A percentile compares a stretch with the other conserved stretches of the same genome.
phyloP scores from a whole-genome alignment of 2,113 vertebrate species.

The Leucoraja erinaceus region DNA sequence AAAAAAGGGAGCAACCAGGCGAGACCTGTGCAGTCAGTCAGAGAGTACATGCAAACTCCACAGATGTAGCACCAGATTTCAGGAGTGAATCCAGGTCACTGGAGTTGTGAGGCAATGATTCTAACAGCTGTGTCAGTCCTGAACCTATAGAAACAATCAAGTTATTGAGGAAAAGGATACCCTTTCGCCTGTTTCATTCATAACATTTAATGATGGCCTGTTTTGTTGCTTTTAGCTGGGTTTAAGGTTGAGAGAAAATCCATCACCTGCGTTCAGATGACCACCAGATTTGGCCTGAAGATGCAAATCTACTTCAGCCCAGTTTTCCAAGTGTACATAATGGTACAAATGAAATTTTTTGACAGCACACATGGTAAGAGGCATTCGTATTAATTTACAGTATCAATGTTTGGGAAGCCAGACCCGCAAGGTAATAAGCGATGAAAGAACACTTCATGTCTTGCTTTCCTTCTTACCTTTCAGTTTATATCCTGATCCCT shows the following conservation, averaged over 20 bases:
- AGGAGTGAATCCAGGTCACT: no score
- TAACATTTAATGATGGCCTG: not conserved
- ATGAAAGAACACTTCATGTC: not conserved
- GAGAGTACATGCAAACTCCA: no score
- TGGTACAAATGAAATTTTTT: slow-evolving; percentile 53
- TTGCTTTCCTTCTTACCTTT: not conserved
- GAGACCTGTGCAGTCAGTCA: no score
- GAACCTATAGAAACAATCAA: not conserved
- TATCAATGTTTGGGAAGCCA: not conserved
- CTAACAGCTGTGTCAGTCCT: not conserved
- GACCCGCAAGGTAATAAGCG: no score
- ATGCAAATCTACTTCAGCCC: slow-evolving; percentile 55
- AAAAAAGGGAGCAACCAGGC: no score
- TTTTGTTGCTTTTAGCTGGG: slow-evolving; percentile 51
- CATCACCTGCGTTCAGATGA: slow-evolving; percentile 58
- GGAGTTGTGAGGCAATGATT: no score
- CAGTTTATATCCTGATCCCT: not conserved
- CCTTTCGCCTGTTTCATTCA: not conserved
- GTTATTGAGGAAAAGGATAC: not conserved
- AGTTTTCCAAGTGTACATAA: slow-evolving; percentile 56
- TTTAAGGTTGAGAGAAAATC: slow-evolving; percentile 62
- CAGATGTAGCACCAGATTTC: no score
- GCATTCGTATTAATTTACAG: not conserved
- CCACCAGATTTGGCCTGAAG: slow-evolving; percentile 57
- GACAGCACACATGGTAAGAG: slow-evolving; percentile 58